phyloP scores from a whole-genome alignment of 1,140 invertebrate genomes.

The Drosophila bocki region DNA sequence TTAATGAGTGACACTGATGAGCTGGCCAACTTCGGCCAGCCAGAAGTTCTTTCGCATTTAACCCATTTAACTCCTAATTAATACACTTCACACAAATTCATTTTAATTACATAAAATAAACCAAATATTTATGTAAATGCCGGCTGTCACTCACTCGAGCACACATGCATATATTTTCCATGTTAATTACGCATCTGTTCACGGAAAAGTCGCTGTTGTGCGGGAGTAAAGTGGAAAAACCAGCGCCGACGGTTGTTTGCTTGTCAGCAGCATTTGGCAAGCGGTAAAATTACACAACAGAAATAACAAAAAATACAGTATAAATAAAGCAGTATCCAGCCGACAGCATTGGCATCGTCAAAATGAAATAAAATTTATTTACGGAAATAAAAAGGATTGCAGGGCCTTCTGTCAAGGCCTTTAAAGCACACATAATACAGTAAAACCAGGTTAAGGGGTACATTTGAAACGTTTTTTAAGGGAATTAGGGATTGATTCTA shows the following conservation, averaged over 20 bases:
- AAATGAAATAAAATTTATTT: slow-evolving; percentile 78
- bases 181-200: slow-evolving; percentile 70
- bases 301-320: slow-evolving; percentile 28
- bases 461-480: slow-evolving; percentile 3
- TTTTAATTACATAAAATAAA: slow-evolving; percentile 83
- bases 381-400: slow-evolving; percentile 64
- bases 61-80: slow-evolving; percentile 83
- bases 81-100: slow-evolving; percentile 82
- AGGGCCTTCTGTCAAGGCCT: slow-evolving; percentile 52
- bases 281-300: slow-evolving; percentile 51
- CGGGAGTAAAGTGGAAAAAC: slow-evolving; percentile 5
- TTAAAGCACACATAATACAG: slow-evolving; percentile 54
- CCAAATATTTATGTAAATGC: slow-evolving; percentile 77
- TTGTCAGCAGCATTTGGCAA: slow-evolving; percentile 74
- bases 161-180: slow-evolving; percentile 41
- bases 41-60: slow-evolving; percentile 55
- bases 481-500: background rate
- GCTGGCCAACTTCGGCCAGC: slow-evolving; percentile 16
- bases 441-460: slow-evolving; percentile 53
- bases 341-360: slow-evolving; percentile 58
- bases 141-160: slow-evolving; percentile 41
- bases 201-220: slow-evolving; percentile 27
- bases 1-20: slow-evolving; percentile 62
- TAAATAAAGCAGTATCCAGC: slow-evolving; percentile 42
- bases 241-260: slow-evolving; percentile 45